Evolutionary conservation across 1,140 invertebrate genomes (phyloP).

Genomic region (Drosophila jambulina): DNA sequence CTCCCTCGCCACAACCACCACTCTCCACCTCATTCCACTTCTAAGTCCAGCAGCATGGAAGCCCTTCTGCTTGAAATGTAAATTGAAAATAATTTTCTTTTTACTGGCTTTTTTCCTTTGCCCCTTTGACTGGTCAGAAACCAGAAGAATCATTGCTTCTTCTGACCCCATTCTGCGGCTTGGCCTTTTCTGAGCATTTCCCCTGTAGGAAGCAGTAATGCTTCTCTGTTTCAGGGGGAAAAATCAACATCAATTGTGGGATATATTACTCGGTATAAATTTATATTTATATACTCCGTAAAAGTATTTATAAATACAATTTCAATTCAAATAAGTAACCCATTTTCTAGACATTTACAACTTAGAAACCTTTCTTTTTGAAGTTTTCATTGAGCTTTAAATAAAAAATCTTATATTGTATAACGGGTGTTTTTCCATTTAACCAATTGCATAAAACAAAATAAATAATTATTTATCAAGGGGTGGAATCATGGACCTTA

Average conservation of each 20-base stretch:
- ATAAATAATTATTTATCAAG: too few relatives aligned
- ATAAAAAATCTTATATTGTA: too few relatives aligned
- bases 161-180: constrained; percentile 60
- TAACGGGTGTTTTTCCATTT: too few relatives aligned
- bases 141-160: constrained; percentile 32
- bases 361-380: not conserved
- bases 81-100: constrained; percentile 65
- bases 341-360: not conserved
- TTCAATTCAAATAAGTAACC: too few relatives aligned
- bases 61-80: constrained; percentile 42
- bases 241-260: not conserved
- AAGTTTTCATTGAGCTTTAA: not conserved
- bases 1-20: not conserved
- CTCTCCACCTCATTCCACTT: not conserved
- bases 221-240: not conserved
- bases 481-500: too few relatives aligned
- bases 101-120: constrained; percentile 40
- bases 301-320: not conserved
- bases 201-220: not conserved
- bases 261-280: not conserved
- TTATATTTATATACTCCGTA: not conserved
- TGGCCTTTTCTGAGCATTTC: constrained; percentile 23
- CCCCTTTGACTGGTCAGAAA: constrained; percentile 42
- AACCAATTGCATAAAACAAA: too few relatives aligned
- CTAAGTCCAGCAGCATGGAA: not conserved